A percentile compares a stretch with the other conserved stretches of the same genome.
phyloP scores from a whole-genome alignment of 2,113 vertebrate species.

The Erythrocercus mccallii region DNA sequence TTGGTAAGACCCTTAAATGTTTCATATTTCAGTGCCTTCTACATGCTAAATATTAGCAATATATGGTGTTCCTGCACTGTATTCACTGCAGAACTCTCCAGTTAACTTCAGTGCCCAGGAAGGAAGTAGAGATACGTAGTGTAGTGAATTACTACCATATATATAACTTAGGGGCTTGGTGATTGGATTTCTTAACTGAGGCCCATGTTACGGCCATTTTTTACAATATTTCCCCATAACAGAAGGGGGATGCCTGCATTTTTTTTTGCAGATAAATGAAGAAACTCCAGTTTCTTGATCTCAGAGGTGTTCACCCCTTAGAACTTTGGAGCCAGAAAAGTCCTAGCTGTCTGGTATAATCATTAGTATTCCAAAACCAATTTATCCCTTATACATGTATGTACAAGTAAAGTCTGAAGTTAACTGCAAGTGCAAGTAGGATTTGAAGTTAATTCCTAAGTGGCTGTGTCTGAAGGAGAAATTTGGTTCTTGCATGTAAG shows the following conservation, averaged over 20 bases:
- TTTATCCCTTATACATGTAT: background rate
- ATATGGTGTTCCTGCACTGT: background rate
- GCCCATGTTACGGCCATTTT: background rate
- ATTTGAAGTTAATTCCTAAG: background rate
- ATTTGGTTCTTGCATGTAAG: background rate
- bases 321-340: background rate
- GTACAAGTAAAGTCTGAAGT: background rate
- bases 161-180: background rate
- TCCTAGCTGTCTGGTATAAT: background rate
- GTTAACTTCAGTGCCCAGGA: background rate
- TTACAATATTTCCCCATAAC: background rate
- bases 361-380: background rate
- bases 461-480: background rate
- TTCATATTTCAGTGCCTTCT: background rate
- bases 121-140: fast-evolving
- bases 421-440: background rate
- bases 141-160: background rate
- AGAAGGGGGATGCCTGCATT: fast-evolving
- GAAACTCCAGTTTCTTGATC: background rate
- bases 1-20: background rate
- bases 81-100: background rate
- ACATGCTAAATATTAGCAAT: background rate
- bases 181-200: background rate
- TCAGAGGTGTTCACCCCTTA: background rate
- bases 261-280: background rate